Percentiles rank a stretch among this genome's conserved stretches.
Conservation (phyloP, 1,140 invertebrate species). For the Pomacea maculata region DNA sequence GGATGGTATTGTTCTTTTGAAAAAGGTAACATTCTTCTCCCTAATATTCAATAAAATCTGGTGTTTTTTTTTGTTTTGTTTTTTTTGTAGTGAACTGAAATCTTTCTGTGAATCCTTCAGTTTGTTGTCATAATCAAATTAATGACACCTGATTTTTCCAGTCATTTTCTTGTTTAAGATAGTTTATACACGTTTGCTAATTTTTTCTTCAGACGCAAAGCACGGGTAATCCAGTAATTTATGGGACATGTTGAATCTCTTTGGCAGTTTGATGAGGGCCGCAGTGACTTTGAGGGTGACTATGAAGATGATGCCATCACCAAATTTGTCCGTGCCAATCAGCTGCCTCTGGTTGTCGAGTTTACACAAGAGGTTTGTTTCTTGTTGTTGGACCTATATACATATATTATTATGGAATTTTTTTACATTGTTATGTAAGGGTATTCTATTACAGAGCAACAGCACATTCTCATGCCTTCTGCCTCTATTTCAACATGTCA, state of each 20-base stretch:
- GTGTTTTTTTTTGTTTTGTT: too few species aligned
- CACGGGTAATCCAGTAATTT: neutral
- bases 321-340: constrained; percentile 85
- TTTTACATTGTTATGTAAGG: neutral
- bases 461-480: neutral
- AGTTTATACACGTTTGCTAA: neutral
- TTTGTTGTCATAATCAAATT: neutral
- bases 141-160: neutral
- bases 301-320: constrained; percentile 74
- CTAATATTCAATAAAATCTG: too few species aligned
- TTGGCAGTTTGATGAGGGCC: constrained; percentile 90
- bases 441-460: too few species aligned
- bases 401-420: too few species aligned
- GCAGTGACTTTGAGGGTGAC: constrained; percentile 81
- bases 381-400: too few species aligned
- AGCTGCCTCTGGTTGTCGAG: constrained; percentile 93
- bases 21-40: constrained; percentile 75
- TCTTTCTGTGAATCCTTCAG: neutral
- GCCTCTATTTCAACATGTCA: neutral
- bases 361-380: constrained; percentile 80
- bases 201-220: neutral
- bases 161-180: neutral
- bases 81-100: too few species aligned
- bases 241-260: constrained; percentile 20
- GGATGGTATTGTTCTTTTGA: constrained; percentile 84